Evolutionary conservation across 1,140 invertebrate genomes (phyloP), one percentile per base, ranked within the genome.

Genomic region (Drosophila littoralis): DNA sequence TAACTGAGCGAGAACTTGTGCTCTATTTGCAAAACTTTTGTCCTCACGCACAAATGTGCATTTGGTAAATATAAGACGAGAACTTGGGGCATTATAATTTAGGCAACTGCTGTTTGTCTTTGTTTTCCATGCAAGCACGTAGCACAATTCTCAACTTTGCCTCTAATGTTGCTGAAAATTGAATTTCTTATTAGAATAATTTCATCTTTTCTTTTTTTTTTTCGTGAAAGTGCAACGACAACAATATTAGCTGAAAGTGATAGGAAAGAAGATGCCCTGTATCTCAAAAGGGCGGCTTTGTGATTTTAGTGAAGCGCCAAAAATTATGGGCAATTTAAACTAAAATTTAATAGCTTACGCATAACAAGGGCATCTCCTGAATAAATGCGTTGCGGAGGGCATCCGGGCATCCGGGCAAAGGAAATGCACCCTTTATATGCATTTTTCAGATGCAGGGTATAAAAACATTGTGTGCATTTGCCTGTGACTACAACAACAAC

Each of bases 141-240:
- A 86, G 70, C 33, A 36, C 54, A 36, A 57, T 54, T 50, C 50
- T n/a, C 58, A 75, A 75, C 35, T 88, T 82, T 88, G 69, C 57
- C 82, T 86, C 83, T 89, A 88, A 89, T 88, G 84, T 88, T 88
- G 84, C 84, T 89, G 84, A 88, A 88, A 88, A 88, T 88, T 88
- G 84, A 88, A 88, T 88, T 88, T 89, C 84, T 83, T 89, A 83
- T 86, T 86, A 79, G 67, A 86, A 79, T 70, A 72, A 63, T 28
- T 28, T 28, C 22, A 1, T 17, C 17, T 48, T 48, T 8, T 48
- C 17, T 48, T 48, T 22, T 46, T 66, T 71, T 52, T 17, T 42
- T 50, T 35, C 54, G 43, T 13, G 50, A 12, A 55, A 72, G 2
- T 64, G 54, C 61, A 60, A 36, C 33, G 17, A 22, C 48, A 60